Base-by-base conservation (phyloP, 2,797 vertebrate genomes). In the Hyperoplus lanceolatus region DNA sequence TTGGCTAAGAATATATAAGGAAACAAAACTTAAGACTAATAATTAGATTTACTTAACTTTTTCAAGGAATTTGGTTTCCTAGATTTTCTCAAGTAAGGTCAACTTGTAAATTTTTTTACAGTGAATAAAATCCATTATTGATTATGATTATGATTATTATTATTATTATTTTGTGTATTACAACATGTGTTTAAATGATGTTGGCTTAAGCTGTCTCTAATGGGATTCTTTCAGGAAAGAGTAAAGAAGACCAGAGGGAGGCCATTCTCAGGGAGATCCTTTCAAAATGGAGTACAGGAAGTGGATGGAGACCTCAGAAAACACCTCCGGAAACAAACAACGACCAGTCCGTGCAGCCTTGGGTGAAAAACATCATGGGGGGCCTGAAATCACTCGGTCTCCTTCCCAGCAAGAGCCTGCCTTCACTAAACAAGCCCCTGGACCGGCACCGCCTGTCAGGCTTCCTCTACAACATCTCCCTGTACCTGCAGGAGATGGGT, bases 391-490 rank as follows among this genome's bases (percentile, higher is more conserved):
- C 92, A 1, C 74, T 95, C 8, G 94, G 95, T 10, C 53, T 93
- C 4, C 81, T 95, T 50, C 91, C 93, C 10, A 85, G 43, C 67
- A 94, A 87, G 73, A 91, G 58, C 69, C 65, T 93, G 45, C 91
- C 92, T 6, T 90, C 93, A n/a, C 75, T 92, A 29, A 93, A 87
- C 71, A 95, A 95, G 80, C 87, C 92, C 4, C 77, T 94, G 29
- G 90, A 96, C 86, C 82, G 92, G 63, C 93, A 92, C 45, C 88
- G 96, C 39, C 94, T 97, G 62, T 97, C 96, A 16, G 92, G 95
- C 69, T 97, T 97, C 82, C 93, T 97, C 58, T 95, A 96, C 88
- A 97, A 97, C 85, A 95, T 97, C 89, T 97, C 97, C 48, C 89
- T 94, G 79, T 96, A 96, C 77, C 95, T 97, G 69, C 96, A 97